phyloP scores from a whole-genome alignment of 2,797 vertebrate species.

The Zonotrichia albicollis region DNA sequence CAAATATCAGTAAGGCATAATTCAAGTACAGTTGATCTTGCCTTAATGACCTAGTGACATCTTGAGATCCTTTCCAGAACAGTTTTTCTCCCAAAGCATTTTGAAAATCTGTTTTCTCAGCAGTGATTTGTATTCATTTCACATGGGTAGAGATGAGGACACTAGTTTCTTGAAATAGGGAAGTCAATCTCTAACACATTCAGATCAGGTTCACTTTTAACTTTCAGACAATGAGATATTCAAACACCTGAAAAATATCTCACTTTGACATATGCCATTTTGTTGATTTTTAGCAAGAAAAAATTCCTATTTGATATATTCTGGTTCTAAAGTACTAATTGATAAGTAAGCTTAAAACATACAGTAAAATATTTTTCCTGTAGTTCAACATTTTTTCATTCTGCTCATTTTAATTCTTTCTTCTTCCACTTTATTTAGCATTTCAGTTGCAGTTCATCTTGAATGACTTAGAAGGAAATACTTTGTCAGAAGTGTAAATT shows the following conservation, averaged over 20 bases:
- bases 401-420: not conserved
- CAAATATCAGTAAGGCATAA: not conserved
- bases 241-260: not conserved
- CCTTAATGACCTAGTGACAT: not conserved
- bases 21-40: not conserved
- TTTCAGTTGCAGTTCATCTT: not conserved
- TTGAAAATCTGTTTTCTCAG: not conserved
- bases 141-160: not conserved
- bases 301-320: not conserved
- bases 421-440: not conserved
- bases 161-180: not conserved
- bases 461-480: constrained; percentile 10
- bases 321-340: not conserved
- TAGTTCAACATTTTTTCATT: not conserved
- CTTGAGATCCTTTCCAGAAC: not conserved
- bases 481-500: not conserved
- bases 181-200: not conserved
- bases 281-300: not conserved
- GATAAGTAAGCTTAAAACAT: not conserved
- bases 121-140: constrained; percentile 14
- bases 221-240: not conserved
- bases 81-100: not conserved
- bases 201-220: not conserved
- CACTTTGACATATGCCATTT: not conserved
- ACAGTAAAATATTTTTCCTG: not conserved